phyloP scores from a whole-genome alignment of 2,797 vertebrate species.

The Choloepus didactylus region DNA sequence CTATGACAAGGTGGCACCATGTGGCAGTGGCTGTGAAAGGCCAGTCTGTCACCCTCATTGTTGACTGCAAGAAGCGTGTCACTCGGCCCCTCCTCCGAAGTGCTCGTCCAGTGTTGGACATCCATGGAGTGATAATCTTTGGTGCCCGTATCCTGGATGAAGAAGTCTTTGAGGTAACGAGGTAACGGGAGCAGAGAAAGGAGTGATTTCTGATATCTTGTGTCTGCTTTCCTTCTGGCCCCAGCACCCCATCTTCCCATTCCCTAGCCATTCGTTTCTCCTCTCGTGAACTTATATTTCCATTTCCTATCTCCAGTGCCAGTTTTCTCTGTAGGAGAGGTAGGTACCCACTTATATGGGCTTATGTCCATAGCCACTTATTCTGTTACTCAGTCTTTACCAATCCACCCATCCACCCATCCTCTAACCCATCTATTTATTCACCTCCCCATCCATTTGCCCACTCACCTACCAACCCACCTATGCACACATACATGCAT shows the following conservation, averaged over 20 bases:
- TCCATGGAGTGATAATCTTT: constrained; percentile 94
- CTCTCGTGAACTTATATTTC: not conserved
- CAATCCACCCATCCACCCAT: not conserved
- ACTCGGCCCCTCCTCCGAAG: constrained; percentile 91
- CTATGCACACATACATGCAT: too few relatives aligned
- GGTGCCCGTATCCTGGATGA: constrained; percentile 94
- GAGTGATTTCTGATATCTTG: not conserved
- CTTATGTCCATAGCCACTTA: not conserved
- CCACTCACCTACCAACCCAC: not conserved
- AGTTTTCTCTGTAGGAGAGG: not conserved
- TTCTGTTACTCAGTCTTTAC: not conserved
- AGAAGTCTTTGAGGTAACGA: constrained; percentile 94
- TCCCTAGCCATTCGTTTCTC: not conserved
- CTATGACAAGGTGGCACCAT: constrained; percentile 93
- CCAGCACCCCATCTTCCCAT: not conserved
- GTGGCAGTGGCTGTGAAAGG: constrained; percentile 94
- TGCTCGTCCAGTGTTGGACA: constrained; percentile 91
- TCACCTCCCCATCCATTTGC: not conserved
- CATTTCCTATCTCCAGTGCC: not conserved
- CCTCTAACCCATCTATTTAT: not conserved
- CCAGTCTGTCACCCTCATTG: constrained; percentile 93
- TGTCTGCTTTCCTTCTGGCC: not conserved
- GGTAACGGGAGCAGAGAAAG: not conserved
- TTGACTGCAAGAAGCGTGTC: constrained; percentile 95
- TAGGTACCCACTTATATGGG: not conserved